Evolutionary conservation across 2,797 vertebrate genomes (phyloP), one percentile per base, ranked within the genome.

Genomic region (Oreortyx pictus): DNA sequence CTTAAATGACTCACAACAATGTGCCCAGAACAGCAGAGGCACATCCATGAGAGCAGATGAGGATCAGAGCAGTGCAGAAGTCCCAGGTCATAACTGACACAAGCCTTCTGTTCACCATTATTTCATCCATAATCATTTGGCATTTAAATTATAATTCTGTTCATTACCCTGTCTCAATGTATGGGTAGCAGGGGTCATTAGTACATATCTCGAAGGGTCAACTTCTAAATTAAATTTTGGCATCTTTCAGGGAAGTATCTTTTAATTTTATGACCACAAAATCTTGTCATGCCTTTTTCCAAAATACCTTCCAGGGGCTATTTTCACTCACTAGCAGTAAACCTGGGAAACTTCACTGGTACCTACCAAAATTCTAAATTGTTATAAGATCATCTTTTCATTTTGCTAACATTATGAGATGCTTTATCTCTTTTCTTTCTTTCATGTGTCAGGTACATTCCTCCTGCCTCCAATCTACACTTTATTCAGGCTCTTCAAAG

Each of bases 141-240:
- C 75, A 61, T 65, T 77, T 54, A 80, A 77, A 77, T 91, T 65
- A 84, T 12, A 71, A 25, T 37, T 70, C 57, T 92, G 12, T 50
- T 88, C 56, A 62, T 76, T 71, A 65, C 4, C 2, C 6, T 86
- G 31, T 23, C 61, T 84, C 33, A 71, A 7, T 17, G 16, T 65
- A 39, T 31, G 12, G 44, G 31, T 7, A 82, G 14, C 16, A 64
- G 5, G 3, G 44, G 43, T 91, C 81, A 59, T 77, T 46, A 91
- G n/a, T 31, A 75, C n/a, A 3, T 33, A 68, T 33, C 86, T 81
- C 77, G 75, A 81, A 84, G 15, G 24, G 62, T 84, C 31, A 54
- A 73, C 88, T 77, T 71, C 71, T 86, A 82, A 75, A 96, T 82
- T 73, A 86, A 84, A 93, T 65, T n/a, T 85, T 90, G 60, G 62